Evolutionary conservation across 1,140 invertebrate genomes (phyloP).

Genomic region (Parasteatoda tepidariorum): DNA sequence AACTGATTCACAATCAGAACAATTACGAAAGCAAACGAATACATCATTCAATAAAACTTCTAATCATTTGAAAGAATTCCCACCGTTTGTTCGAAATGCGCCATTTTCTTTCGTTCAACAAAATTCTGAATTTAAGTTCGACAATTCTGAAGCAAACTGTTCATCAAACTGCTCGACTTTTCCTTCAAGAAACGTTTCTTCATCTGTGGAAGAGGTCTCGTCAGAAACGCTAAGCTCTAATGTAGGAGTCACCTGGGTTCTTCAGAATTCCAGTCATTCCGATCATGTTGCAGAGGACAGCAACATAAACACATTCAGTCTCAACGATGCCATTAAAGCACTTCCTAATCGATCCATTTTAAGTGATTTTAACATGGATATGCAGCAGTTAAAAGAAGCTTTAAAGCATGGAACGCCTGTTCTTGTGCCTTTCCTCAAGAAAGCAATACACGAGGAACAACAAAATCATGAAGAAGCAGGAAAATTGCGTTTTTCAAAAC

Average conservation of each 20-base stretch:
- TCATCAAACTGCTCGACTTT: no score
- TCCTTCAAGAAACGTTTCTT: no score
- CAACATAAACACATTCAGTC: not conserved
- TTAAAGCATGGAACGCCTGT: slow-evolving; percentile 43
- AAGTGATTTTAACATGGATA: slow-evolving; percentile 9
- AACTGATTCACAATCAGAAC: not conserved
- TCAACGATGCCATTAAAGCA: no score
- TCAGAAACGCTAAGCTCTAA: no score
- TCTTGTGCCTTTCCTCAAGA: slow-evolving; percentile 31
- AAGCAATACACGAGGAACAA: not conserved
- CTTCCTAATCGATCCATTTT: not conserved
- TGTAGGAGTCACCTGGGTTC: not conserved
- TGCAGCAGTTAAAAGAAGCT: slow-evolving; percentile 10
- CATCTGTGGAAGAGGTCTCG: no score
- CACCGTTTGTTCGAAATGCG: not conserved
- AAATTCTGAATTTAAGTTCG: no score
- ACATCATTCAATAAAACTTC: not conserved
- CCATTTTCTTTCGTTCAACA: not conserved
- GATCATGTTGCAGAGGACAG: not conserved
- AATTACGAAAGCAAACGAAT: no score
- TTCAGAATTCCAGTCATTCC: not conserved
- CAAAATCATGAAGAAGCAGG: not conserved
- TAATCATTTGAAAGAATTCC: not conserved
- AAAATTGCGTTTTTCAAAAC: not conserved
- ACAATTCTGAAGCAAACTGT: no score